Evolutionary conservation across 1,140 invertebrate species (phyloP).

Genomic region (Leptinotarsa undecemlineata): DNA sequence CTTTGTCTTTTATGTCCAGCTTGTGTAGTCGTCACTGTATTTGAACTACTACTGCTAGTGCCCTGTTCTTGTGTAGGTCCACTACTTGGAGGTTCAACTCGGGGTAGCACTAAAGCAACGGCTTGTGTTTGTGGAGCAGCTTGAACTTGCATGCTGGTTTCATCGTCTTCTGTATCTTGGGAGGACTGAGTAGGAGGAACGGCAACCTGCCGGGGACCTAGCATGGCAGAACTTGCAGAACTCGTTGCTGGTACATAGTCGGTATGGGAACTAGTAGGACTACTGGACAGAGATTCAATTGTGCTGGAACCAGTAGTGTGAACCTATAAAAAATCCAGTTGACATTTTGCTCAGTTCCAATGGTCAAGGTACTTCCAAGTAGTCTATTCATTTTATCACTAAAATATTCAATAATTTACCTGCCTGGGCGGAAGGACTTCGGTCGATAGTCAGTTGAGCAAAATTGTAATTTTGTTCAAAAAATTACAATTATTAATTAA

Average conservation of each 20-base stretch:
- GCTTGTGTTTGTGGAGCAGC: slow-evolving; percentile 63
- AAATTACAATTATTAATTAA: neutral
- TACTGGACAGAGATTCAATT: slow-evolving; percentile 61
- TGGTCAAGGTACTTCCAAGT: too few relatives aligned
- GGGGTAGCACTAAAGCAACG: slow-evolving; percentile 73
- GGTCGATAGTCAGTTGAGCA: too few relatives aligned
- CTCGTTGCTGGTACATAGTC: slow-evolving; percentile 74
- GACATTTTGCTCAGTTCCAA: too few relatives aligned
- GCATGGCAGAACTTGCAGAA: slow-evolving; percentile 58
- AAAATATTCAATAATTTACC: slow-evolving; percentile 30
- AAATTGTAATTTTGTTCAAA: too few relatives aligned
- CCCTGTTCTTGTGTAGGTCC: slow-evolving; percentile 49
- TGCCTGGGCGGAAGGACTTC: slow-evolving; percentile 45
- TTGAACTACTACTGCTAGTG: slow-evolving; percentile 50
- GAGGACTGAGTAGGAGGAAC: slow-evolving; percentile 55
- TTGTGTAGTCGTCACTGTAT: slow-evolving; percentile 65
- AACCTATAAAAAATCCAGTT: slow-evolving; percentile 42
- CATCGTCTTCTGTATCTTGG: slow-evolving; percentile 52
- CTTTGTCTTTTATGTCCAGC: slow-evolving; percentile 63
- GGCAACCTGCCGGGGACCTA: slow-evolving; percentile 58
- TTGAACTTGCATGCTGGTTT: slow-evolving; percentile 47
- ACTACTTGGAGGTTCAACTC: slow-evolving; percentile 62
- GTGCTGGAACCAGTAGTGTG: slow-evolving; percentile 63
- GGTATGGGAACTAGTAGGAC: slow-evolving; percentile 65
- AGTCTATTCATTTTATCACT: too few relatives aligned